phyloP scores from a whole-genome alignment of 2,888 invertebrate genomes.

The Trisateles emortualis region DNA sequence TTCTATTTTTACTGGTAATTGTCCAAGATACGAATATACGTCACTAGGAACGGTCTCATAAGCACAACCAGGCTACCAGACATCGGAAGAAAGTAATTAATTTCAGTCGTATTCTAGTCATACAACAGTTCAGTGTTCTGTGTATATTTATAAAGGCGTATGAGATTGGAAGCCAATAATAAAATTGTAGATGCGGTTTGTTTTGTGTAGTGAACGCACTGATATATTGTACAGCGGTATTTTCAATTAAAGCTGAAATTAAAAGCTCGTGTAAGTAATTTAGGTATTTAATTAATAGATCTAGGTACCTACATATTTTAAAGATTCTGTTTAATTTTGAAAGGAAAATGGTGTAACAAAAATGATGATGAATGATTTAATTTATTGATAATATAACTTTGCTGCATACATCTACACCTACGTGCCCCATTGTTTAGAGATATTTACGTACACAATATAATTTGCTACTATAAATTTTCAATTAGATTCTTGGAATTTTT shows the following conservation, averaged over 20 bases:
- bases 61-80: conserved; percentile 60
- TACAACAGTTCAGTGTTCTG: conserved; percentile 70
- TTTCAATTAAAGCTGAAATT: conserved; percentile 16
- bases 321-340: no score
- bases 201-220: conserved; percentile 56
- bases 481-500: no score
- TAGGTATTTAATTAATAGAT: background rate
- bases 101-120: conserved; percentile 74
- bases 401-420: no score
- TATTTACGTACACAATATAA: no score
- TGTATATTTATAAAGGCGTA: conserved; percentile 73
- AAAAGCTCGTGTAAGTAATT: conserved; percentile 31
- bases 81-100: conserved; percentile 75
- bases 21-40: conserved; percentile 79
- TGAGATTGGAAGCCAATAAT: conserved; percentile 64
- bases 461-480: no score
- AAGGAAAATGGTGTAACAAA: no score
- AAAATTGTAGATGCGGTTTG: conserved; percentile 54
- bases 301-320: background rate
- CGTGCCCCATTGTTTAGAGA: no score
- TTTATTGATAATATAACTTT: no score
- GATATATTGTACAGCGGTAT: conserved; percentile 35
- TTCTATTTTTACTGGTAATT: conserved; percentile 83
- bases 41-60: conserved; percentile 64
- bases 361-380: no score